Conservation (phyloP, 2,797 vertebrate genomes). For the Neosalanx taihuensis region DNA sequence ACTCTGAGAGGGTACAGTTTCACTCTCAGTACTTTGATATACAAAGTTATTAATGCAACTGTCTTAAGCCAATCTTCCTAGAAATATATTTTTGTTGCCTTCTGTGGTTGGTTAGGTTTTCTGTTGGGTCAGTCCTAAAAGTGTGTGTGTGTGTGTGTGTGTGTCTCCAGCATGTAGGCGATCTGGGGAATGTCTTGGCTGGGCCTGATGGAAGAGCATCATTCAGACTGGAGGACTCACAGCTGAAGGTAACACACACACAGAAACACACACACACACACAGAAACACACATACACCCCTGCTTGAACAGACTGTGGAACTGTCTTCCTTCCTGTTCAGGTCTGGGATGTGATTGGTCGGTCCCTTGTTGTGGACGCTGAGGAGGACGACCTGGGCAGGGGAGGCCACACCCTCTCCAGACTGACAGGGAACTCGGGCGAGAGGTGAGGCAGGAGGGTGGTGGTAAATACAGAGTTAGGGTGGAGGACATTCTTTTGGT, state of each 20-base stretch:
- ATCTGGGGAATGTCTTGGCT: constrained; percentile 85
- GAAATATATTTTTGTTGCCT: background rate
- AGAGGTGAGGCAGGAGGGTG: constrained; percentile 66
- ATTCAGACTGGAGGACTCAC: constrained; percentile 81
- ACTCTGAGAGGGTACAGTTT: constrained; percentile 72
- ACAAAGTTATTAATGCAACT: background rate
- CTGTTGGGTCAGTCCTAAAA: too few relatives aligned
- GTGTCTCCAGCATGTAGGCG: constrained; percentile 79
- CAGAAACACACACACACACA: constrained; percentile 2
- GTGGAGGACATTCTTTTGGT: background rate
- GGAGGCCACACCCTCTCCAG: constrained; percentile 79
- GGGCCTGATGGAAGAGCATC: constrained; percentile 74
- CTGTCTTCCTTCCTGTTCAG: constrained; percentile 57
- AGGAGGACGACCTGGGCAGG: constrained; percentile 85
- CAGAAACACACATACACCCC: constrained; percentile 8
- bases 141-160: background rate
- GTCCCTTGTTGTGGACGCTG: constrained; percentile 83
- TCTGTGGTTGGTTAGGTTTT: background rate
- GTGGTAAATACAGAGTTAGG: background rate
- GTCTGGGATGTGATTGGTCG: constrained; percentile 91
- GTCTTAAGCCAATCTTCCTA: background rate
- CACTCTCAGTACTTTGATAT: background rate
- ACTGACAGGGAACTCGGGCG: constrained; percentile 85
- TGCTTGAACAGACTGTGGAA: background rate
- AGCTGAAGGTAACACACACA: constrained; percentile 78